Base-by-base conservation (phyloP, 1,140 invertebrate species). In the Idris sp. region DNA sequence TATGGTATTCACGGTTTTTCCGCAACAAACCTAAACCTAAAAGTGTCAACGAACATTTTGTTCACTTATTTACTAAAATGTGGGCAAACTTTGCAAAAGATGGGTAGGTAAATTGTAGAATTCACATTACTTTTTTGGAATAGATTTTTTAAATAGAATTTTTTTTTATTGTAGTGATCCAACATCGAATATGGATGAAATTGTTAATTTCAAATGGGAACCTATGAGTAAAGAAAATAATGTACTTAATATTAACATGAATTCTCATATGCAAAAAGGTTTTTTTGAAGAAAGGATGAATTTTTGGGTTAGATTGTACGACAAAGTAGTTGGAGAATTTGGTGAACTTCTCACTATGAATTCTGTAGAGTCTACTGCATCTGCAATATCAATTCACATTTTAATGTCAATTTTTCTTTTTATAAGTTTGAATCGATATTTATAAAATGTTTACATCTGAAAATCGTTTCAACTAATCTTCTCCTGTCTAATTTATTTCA, bases 41-140 rank as follows among this genome's bases (percentile, higher is more conserved):
- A 30, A 11, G 30, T 11, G 1, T 43, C 8, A 6, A 6, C 0
- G 59, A 58, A 38, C 15, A 8, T 44, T 33, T 73, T 14, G 8
- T 65, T 10, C 22, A 64, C 1, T 11, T 74, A 8, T 74, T 67
- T 54, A 61, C 71, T 0, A 67, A 31, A 7, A 13, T 64, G 6
- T 74, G 71, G 71, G 67, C 71, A 16, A 74, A 67, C 46, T 74
- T 74, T 40, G 69, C 69, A 0, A 74, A 67, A 64, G 22, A 40
- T 30, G 68, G 68, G 68, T 61, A 46, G 25, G 18, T 14, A 22
- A 22, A 22, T 6, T 22, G 19, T 22, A 22, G n/a, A n/a, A n/a
- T n/a, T n/a, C n/a, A 25, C 22, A 4, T 25, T 25, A 25, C 22
- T 3, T 25, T 4, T 25, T 25, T 25, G 22, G 13, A 8, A 25